Conservation (phyloP, 2,797 vertebrate species). For the Austrolebias charrua region DNA sequence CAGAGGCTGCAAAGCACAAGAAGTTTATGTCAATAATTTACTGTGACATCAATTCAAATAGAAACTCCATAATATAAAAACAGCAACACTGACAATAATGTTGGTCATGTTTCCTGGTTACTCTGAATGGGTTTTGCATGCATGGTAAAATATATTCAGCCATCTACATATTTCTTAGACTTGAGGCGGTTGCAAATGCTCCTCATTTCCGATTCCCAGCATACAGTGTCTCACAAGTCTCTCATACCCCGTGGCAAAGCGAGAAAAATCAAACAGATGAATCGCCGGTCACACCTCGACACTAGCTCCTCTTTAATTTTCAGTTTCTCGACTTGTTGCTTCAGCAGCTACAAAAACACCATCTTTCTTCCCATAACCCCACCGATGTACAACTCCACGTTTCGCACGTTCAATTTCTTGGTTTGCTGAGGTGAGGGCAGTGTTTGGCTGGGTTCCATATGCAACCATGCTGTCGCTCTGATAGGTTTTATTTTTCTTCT, state of each 20-base stretch:
- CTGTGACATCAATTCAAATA: not conserved
- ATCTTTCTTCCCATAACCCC: not conserved
- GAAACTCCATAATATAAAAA: slow-evolving; percentile 1
- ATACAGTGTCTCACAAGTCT: slow-evolving; percentile 25
- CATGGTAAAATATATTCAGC: slow-evolving; percentile 41
- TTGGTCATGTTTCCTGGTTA: not conserved
- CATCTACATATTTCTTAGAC: slow-evolving; percentile 33
- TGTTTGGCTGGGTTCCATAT: slow-evolving; percentile 26
- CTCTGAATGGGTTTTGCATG: slow-evolving; percentile 1
- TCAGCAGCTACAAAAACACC: slow-evolving; percentile 10
- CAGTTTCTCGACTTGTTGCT: slow-evolving; percentile 31
- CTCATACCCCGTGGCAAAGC: slow-evolving; percentile 29
- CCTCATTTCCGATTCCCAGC: slow-evolving; percentile 57
- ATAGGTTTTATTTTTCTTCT: not conserved
- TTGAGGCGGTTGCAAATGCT: not conserved
- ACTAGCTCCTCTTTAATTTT: slow-evolving; percentile 52
- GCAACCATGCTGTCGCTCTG: slow-evolving; percentile 18
- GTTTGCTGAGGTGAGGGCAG: slow-evolving; percentile 17
- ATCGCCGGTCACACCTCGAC: slow-evolving; percentile 40
- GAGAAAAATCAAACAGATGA: slow-evolving; percentile 50
- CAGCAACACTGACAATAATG: not conserved
- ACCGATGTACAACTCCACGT: slow-evolving; percentile 15
- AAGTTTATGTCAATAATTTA: not conserved
- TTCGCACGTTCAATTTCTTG: slow-evolving; percentile 41
- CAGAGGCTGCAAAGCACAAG: slow-evolving; percentile 83